Base-by-base conservation (phyloP, 2,797 vertebrate genomes). In the Xenops minutus region DNA sequence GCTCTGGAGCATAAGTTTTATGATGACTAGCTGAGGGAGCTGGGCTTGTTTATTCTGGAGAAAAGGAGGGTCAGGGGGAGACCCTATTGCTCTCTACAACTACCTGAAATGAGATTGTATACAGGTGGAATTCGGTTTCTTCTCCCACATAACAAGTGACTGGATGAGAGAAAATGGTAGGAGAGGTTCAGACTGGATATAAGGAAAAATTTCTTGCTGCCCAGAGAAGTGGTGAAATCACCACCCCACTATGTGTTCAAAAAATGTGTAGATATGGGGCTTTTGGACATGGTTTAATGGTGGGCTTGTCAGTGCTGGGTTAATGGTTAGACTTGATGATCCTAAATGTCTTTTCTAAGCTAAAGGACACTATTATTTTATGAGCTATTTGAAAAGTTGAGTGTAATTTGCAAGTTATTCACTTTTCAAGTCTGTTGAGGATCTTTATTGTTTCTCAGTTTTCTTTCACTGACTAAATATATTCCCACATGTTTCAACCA, bases 371-470 rank as follows among this genome's bases (percentile, higher is more conserved):
- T 4, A 11, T n/a, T 7, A 66, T 54, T 59, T 54, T 34, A 30
- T 16, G 44, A 39, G 34, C 10, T 34, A 14, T 75, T 78, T 91
- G 66, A 69, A 88, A 90, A 86, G 23, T 46, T 0, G 0, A 37
- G 69, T 75, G 11, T 73, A 37, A 73, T 84, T 81, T 74, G 8
- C 66, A 84, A 67, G 9, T 2, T 26, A 55, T 91, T 91, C 22
- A 23, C 9, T 88, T 91, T 72, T 69, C 17, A 68, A 75, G 73
- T 59, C 12, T 12, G 7, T 37, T 77, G 29, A 86, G 34, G 36
- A 86, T 73, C 36, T 55, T 89, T 62, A 79, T 36, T 68, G 78
- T 73, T 93, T 81, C 74, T 75, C 36, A 59, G 6, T 78, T 88
- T 64, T 69, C 14, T 84, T 85, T 56, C 58, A 56, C 36, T 72